These are phyloP conservation scores for Diglossa cyanea DNA, from an alignment of 2,797 vertebrate genomes.

Conservation along the genomic window DNA sequence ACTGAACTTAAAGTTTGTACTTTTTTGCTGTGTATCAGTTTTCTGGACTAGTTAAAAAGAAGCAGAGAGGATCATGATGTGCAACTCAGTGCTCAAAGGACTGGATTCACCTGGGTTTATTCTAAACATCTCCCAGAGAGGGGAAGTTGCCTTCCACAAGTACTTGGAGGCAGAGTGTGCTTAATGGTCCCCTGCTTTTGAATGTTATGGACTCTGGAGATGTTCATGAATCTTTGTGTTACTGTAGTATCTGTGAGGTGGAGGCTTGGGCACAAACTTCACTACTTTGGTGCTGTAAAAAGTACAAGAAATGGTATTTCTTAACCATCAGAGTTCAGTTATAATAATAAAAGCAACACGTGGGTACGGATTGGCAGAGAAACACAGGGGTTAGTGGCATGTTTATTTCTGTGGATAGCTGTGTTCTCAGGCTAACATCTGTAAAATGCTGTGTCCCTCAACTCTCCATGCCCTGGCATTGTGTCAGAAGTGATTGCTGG, in stretches of 20 bases:
- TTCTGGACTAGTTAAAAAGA: neutral
- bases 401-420: neutral
- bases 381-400: neutral
- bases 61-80: neutral
- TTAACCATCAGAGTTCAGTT: neutral
- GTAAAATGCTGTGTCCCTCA: neutral
- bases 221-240: neutral
- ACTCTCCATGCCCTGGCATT: neutral
- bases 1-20: neutral
- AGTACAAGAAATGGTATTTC: neutral
- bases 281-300: neutral
- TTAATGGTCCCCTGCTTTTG: neutral
- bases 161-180: neutral
- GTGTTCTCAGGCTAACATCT: neutral
- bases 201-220: neutral
- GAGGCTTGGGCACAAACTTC: neutral
- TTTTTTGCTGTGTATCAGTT: neutral
- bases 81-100: neutral
- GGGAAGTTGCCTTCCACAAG: neutral
- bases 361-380: neutral
- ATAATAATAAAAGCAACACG: neutral
- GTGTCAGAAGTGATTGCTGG: neutral
- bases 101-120: neutral
- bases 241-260: neutral
- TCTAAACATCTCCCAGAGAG: neutral